Percentiles rank a stretch among this genome's conserved stretches.
Conservation (phyloP, 2,797 vertebrate genomes). For the Phoebastria nigripes region DNA sequence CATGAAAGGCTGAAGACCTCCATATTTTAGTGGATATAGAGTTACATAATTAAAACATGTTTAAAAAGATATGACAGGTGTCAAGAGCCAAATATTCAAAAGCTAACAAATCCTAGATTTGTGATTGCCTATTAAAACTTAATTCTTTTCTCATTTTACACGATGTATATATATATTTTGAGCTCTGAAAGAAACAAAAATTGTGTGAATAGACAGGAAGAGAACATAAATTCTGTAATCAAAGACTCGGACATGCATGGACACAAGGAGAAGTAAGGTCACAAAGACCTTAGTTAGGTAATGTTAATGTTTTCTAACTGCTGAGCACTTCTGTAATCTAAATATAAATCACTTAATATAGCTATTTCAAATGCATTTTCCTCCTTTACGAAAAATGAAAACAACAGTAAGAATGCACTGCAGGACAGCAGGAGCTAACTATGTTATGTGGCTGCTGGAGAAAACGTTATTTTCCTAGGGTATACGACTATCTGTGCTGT, state of each 20-base stretch:
- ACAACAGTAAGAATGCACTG: neutral
- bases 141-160: neutral
- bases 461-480: neutral
- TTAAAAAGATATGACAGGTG: neutral
- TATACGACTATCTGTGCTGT: accelerated
- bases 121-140: neutral
- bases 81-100: neutral
- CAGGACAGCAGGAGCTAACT: neutral
- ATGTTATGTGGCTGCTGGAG: neutral
- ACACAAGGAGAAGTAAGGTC: neutral
- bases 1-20: neutral
- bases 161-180: neutral
- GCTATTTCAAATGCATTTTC: neutral
- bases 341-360: neutral
- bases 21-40: neutral
- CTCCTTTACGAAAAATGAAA: neutral
- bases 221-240: neutral
- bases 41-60: neutral
- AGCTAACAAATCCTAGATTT: neutral
- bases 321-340: neutral
- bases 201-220: neutral
- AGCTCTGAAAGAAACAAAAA: neutral
- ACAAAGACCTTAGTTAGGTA: neutral
- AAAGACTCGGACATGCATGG: neutral
- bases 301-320: neutral